These are phyloP conservation scores for Drosophila putrida DNA, from an alignment of 2,888 invertebrate genomes.

Conservation along the genomic window DNA sequence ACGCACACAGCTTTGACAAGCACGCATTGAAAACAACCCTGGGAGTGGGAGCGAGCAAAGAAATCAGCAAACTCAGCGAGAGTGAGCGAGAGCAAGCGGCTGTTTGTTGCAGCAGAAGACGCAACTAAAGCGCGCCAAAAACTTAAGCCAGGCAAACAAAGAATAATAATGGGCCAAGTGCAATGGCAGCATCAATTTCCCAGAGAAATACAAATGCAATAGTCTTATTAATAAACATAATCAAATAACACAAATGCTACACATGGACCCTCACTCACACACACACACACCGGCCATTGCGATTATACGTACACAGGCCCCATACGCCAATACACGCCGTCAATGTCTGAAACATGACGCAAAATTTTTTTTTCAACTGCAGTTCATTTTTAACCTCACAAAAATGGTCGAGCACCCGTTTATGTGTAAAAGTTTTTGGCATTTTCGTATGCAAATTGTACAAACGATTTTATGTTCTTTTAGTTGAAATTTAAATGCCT, in stretches of 20 bases:
- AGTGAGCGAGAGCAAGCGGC: constrained; percentile 1
- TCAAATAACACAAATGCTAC: constrained; percentile 40
- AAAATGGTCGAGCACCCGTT: constrained; percentile 18
- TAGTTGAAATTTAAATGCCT: background rate
- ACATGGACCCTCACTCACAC: constrained; percentile 11
- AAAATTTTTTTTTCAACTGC: constrained; percentile 54
- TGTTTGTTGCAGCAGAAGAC: constrained; percentile 29
- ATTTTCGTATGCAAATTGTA: constrained; percentile 6
- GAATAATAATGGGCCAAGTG: constrained; percentile 32
- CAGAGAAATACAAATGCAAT: constrained; percentile 19
- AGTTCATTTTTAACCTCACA: constrained; percentile 67
- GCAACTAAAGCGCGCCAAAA: constrained; percentile 69
- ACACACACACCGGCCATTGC: constrained; percentile 6
- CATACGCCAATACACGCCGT: constrained; percentile 67
- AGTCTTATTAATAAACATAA: constrained; percentile 35
- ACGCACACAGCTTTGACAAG: constrained; percentile 5
- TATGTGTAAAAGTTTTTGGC: background rate
- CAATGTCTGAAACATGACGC: constrained; percentile 66
- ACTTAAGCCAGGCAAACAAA: constrained; percentile 26
- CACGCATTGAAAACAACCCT: constrained; percentile 1
- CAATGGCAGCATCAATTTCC: constrained; percentile 30
- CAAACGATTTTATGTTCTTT: background rate
- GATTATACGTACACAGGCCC: constrained; percentile 9
- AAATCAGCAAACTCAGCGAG: background rate
- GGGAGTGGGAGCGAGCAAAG: constrained; percentile 34